Conservation (phyloP, 2,888 invertebrate genomes). For the Microplitis manilae region DNA sequence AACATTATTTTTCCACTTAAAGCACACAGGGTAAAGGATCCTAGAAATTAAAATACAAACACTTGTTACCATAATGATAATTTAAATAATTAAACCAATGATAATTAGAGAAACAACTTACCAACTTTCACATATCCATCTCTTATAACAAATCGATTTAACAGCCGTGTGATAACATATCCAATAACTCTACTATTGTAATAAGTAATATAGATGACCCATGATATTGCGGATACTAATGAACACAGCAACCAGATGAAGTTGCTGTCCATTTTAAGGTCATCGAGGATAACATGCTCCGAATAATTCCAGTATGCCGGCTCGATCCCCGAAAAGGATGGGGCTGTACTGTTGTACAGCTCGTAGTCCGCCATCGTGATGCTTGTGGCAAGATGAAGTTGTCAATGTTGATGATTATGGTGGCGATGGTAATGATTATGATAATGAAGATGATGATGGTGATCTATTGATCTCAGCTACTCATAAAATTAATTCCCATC, state of each 20-base stretch:
- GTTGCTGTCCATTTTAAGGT: slow-evolving; percentile 85
- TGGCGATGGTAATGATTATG: background rate
- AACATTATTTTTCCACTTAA: slow-evolving; percentile 99
- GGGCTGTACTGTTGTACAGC: slow-evolving; percentile 58
- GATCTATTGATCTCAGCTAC: slow-evolving; percentile 27
- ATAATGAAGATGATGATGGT: slow-evolving; percentile 7
- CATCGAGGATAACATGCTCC: slow-evolving; percentile 76
- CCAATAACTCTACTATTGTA: slow-evolving; percentile 95
- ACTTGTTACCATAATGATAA: slow-evolving; percentile 32
- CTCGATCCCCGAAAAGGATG: slow-evolving; percentile 61
- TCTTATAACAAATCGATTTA: slow-evolving; percentile 89
- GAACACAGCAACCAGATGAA: slow-evolving; percentile 85
- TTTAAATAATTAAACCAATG: background rate
- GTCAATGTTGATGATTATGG: background rate
- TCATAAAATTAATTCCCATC: slow-evolving; percentile 51
- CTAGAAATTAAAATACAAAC: slow-evolving; percentile 73
- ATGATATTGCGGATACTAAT: slow-evolving; percentile 85
- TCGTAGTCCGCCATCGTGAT: slow-evolving; percentile 59
- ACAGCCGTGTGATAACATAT: slow-evolving; percentile 88
- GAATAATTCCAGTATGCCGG: slow-evolving; percentile 77
- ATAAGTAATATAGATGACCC: slow-evolving; percentile 95
- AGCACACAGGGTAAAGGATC: slow-evolving; percentile 95
- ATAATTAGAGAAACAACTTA: slow-evolving; percentile 69
- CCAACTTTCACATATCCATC: slow-evolving; percentile 93
- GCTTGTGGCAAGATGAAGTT: background rate